Base-by-base conservation (phyloP, 2,888 invertebrate species). In the Idaea straminata region DNA sequence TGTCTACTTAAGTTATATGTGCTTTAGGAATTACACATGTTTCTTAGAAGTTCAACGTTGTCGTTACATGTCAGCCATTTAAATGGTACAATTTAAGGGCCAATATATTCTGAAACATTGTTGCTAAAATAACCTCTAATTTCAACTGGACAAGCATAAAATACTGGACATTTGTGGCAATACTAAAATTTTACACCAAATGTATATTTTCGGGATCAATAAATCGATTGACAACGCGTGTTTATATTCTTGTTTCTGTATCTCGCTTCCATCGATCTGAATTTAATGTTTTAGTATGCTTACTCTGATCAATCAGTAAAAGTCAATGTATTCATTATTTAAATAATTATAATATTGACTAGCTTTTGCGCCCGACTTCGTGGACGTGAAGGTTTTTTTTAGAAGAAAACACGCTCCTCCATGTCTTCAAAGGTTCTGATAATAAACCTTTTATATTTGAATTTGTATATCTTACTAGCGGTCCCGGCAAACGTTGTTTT, bases 1-100 rank as follows among this genome's bases (percentile, higher is more conserved):
- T 10, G 2, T 3, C 7, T 47, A 36, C 10, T 10, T 7, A 13
- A 47, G 10, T 47, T 47, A 0, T 47, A 47, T 47, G 47, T 5
- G 7, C 7, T 47, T 47, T 47, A 47, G 13, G 47, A 10, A 47
- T 47, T 47, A 47, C 47, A 13, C 6, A 13, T 13, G 47, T 47
- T 47, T 7, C 47, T 47, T 47, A 75, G 82, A 87, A 84, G 90
- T 88, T 91, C 89, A 87, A 84, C 84, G 89, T 86, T 90, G 90
- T 89, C 85, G 10, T 47, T 47, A 47, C 47, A 7, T 47, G 47
- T 91, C 89, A 89, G 87, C 81, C 80, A 67, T 74, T 70, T 77
- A 79, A 77, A 69, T 80, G 72, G 78, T 74, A 76, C 78, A 75
- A 73, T 77, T 74, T 79, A 77, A 73, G 76, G 72, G 77, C 72